Base-by-base conservation (phyloP, 2,113 vertebrate genomes). In the Triplophysa tibetana region DNA sequence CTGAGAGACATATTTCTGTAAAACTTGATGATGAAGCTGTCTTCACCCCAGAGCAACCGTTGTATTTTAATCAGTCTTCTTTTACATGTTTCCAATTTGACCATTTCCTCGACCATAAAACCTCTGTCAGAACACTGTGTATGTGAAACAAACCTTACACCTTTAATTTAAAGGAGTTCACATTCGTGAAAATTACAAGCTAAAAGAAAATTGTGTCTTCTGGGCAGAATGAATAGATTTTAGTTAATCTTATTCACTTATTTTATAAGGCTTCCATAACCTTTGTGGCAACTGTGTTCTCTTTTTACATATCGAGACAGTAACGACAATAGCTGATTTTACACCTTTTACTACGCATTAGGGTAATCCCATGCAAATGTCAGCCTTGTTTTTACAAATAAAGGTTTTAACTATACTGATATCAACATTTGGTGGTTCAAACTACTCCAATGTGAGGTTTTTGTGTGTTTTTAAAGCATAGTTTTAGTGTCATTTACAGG, bases 61-160 rank as follows among this genome's bases (percentile, higher is more conserved):
- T 72, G 29, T 72, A 0, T 10, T 58, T 72, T 58, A 54, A 72
- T 72, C 70, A 72, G 5, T 29, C 17, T 24, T 16, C 11, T 48
- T 48, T 48, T 10, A 10, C 13, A 3, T 50, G 10, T 1, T 58
- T 62, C 48, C 19, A 19, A 61, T 26, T 29, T 45, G 41, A 50
- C 60, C 56, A 24, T 70, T 41, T 78, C 50, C 50, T 64, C 60
- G 52, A 19, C 52, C 52, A 75, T 81, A 74, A 74, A n/a, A 54
- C 38, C 70, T 43, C 48, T 58, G 26, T 29, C 3, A 29, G 26
- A 29, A 29, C 26, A 29, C 26, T 3, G 19, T 21, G 8, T 58
- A 24, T 2, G 43, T 66, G 41, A 21, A 38, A 23, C 64, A 48
- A 52, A 54, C 68, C 10, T 50, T 54, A 45, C 26, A 54, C 68